Percentiles rank a stretch among this genome's conserved stretches.
phyloP scores from a whole-genome alignment of 2,888 invertebrate species.

The Peribatodes rhomboidaria region DNA sequence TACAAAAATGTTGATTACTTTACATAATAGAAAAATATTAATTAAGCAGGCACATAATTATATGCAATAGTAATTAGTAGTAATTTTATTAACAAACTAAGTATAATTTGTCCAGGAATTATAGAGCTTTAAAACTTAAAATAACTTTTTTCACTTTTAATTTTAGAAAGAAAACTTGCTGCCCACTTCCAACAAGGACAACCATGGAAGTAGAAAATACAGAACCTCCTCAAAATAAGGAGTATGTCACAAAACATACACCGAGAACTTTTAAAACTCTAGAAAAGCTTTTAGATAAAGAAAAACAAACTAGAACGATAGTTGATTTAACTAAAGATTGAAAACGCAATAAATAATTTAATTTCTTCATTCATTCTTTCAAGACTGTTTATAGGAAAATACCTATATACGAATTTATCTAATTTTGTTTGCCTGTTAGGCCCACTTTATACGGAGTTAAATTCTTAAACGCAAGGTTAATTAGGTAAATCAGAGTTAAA shows the following conservation, averaged over 20 bases:
- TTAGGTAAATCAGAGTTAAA: too few relatives aligned
- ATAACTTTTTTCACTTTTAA: not conserved
- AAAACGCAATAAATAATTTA: conserved; percentile 7
- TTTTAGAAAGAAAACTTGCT: conserved; percentile 12
- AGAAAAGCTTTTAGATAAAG: conserved; percentile 38
- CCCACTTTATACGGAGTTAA: too few relatives aligned
- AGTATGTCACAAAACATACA: not conserved
- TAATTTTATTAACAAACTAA: too few relatives aligned
- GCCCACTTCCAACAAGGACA: not conserved
- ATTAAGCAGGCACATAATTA: too few relatives aligned
- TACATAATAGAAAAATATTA: too few relatives aligned
- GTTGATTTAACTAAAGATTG: conserved; percentile 49
- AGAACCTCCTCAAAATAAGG: not conserved
- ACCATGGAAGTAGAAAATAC: not conserved
- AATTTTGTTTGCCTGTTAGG: too few relatives aligned
- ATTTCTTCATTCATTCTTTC: not conserved
- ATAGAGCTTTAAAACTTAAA: not conserved
- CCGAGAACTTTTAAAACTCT: conserved; percentile 50
- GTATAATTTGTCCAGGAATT: too few relatives aligned
- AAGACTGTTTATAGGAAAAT: too few relatives aligned
- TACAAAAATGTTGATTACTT: too few relatives aligned
- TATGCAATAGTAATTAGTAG: too few relatives aligned
- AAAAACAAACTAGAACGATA: conserved; percentile 32
- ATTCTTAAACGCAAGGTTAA: too few relatives aligned
- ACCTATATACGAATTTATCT: too few relatives aligned